Conservation (phyloP, 1,140 invertebrate genomes). For the Rhopalosiphum maidis region DNA sequence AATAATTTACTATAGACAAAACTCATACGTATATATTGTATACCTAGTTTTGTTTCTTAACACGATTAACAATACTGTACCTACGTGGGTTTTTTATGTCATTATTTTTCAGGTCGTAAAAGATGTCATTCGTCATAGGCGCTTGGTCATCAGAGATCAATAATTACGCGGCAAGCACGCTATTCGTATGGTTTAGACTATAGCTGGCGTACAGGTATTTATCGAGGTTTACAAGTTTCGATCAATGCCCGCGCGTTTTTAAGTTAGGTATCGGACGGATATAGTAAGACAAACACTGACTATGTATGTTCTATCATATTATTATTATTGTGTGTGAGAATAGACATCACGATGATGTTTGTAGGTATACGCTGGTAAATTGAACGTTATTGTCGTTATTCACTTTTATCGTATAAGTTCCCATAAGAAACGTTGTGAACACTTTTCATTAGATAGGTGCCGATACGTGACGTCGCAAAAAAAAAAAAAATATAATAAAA, state of each 20-base stretch:
- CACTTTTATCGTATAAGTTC: constrained; percentile 37
- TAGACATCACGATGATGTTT: not conserved
- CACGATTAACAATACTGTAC: not conserved
- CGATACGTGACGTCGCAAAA: not conserved
- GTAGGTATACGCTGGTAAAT: not conserved
- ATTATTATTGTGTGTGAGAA: constrained; percentile 2
- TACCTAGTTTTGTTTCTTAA: not conserved
- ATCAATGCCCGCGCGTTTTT: not conserved
- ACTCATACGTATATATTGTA: not conserved
- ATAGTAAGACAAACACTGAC: constrained; percentile 1
- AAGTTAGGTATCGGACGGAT: not conserved
- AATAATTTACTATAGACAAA: not conserved
- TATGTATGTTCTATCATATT: not conserved
- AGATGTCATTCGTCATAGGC: not conserved
- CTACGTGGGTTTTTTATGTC: constrained; percentile 7
- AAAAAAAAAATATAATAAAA: constrained; percentile 7
- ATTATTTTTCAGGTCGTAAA: not conserved
- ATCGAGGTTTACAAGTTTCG: constrained; percentile 10
- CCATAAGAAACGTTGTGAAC: constrained; percentile 25
- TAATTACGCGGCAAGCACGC: not conserved
- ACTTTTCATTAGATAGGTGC: not conserved
- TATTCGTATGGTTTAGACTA: not conserved
- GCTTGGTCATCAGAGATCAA: not conserved
- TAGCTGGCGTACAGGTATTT: not conserved
- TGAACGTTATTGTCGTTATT: constrained; percentile 21